phyloP scores from a whole-genome alignment of 2,888 invertebrate species.

The Pherbina coryleti region DNA sequence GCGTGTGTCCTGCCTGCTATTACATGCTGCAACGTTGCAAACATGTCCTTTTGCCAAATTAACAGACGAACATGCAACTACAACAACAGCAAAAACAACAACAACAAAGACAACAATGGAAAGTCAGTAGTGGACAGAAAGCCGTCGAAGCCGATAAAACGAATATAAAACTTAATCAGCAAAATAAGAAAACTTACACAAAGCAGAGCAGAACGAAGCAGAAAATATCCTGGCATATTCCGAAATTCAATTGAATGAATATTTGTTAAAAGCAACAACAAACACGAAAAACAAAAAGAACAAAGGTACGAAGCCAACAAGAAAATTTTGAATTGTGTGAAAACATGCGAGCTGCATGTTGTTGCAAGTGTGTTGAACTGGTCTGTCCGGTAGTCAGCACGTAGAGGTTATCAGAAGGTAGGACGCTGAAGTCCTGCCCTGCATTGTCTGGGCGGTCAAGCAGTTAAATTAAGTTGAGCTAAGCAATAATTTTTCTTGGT shows the following conservation, averaged over 20 bases:
- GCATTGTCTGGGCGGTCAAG: slow-evolving; percentile 14
- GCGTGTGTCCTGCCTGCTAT: not conserved
- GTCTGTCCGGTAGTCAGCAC: not conserved
- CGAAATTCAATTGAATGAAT: slow-evolving; percentile 42
- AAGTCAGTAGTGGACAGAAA: not conserved
- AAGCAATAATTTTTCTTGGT: slow-evolving; percentile 20
- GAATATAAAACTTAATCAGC: slow-evolving; percentile 42
- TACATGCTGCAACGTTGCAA: slow-evolving; percentile 22
- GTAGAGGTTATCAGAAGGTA: not conserved
- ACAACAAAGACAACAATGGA: not conserved
- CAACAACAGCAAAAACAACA: slow-evolving; percentile 29
- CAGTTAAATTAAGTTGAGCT: not conserved
- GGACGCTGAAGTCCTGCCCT: not conserved
- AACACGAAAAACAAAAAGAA: not conserved
- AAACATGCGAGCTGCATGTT: slow-evolving; percentile 25
- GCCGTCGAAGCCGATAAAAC: slow-evolving; percentile 33
- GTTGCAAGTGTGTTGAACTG: not conserved
- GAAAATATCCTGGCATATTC: slow-evolving; percentile 16
- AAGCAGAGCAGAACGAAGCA: not conserved
- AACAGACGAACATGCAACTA: slow-evolving; percentile 38
- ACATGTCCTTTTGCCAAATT: slow-evolving; percentile 43
- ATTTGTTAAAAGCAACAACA: slow-evolving; percentile 35
- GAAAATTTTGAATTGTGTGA: not conserved
- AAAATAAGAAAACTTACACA: slow-evolving; percentile 19
- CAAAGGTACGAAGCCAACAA: not conserved